Conservation (phyloP, 2,797 vertebrate genomes). For the Acanthornis magna region DNA sequence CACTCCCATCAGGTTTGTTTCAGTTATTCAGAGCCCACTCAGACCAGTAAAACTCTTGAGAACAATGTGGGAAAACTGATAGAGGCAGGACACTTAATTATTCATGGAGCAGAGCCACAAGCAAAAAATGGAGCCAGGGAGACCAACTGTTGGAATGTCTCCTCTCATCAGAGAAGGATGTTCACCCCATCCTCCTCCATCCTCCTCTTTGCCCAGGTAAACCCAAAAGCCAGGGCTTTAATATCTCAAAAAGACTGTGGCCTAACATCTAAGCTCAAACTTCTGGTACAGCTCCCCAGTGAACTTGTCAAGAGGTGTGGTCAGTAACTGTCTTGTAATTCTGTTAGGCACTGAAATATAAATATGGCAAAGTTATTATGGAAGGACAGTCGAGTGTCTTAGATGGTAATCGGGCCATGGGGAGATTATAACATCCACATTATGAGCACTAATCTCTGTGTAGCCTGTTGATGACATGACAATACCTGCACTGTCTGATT, state of each 20-base stretch:
- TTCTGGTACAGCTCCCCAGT: neutral
- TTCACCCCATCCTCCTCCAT: too few species aligned
- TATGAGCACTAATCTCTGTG: neutral
- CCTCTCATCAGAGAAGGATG: neutral
- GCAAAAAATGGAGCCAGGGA: neutral
- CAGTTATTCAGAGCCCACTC: neutral
- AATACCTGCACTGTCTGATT: neutral
- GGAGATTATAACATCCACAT: conserved; percentile 28
- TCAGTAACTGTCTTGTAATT: neutral
- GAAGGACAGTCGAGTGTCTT: neutral
- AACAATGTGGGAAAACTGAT: neutral
- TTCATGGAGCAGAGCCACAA: neutral
- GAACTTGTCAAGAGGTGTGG: neutral
- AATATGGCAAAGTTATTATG: neutral
- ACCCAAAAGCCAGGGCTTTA: neutral
- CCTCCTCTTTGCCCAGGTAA: neutral
- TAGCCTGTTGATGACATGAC: neutral
- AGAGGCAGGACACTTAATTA: neutral
- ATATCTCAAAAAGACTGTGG: neutral
- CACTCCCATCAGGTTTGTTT: neutral
- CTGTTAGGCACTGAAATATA: neutral
- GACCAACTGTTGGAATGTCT: neutral
- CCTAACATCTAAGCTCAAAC: neutral
- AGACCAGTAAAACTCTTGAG: neutral
- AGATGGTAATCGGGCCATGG: neutral